phyloP scores from a whole-genome alignment of 2,113 vertebrate species.

The Rhabdornis inornatus region DNA sequence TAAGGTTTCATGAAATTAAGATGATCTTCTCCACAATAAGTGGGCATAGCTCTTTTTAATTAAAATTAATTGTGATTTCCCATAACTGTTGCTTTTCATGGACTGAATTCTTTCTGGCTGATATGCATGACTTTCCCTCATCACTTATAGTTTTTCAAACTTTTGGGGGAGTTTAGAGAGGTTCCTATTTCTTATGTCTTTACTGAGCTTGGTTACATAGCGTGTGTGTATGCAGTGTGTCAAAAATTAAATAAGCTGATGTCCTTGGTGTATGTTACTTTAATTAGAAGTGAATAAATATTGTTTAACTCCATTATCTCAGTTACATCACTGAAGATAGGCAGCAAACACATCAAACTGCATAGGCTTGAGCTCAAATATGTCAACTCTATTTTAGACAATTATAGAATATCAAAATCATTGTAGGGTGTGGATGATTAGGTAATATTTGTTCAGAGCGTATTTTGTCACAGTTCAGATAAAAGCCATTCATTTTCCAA shows the following conservation, averaged over 20 bases:
- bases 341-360: background rate
- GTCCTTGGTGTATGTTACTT: background rate
- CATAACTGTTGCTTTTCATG: background rate
- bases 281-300: background rate
- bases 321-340: background rate
- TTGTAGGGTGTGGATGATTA: background rate
- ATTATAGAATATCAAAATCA: background rate
- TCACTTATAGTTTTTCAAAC: accelerated
- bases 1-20: background rate
- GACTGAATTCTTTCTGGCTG: background rate
- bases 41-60: background rate
- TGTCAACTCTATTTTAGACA: background rate
- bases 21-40: background rate
- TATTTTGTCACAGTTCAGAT: background rate
- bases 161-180: background rate
- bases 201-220: background rate
- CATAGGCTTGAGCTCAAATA: background rate
- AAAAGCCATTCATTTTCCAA: background rate
- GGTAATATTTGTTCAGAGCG: background rate
- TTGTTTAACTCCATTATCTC: background rate
- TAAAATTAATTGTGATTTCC: background rate
- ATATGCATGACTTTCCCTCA: background rate
- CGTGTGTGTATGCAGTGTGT: background rate
- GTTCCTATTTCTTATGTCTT: background rate
- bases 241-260: background rate